phyloP scores from a whole-genome alignment of 1,140 invertebrate species.

The Formica exsecta region DNA sequence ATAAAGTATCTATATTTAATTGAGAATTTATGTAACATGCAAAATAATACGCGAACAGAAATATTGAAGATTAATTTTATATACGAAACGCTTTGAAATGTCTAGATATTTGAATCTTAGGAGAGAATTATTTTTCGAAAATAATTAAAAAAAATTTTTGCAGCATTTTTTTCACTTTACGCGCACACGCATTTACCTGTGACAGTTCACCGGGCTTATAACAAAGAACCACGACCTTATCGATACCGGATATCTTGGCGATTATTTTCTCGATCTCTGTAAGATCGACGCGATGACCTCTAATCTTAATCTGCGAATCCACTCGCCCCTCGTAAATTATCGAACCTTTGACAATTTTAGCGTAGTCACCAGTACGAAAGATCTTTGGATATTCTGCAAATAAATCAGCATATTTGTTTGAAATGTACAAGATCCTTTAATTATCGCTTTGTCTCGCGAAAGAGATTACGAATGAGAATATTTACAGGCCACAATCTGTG shows the following conservation, averaged over 20 bases:
- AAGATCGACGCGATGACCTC: conserved; percentile 94
- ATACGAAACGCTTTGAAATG: neutral
- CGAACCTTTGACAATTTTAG: conserved; percentile 90
- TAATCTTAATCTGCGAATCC: conserved; percentile 95
- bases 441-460: neutral
- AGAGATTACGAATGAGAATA: neutral
- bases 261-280: conserved; percentile 93
- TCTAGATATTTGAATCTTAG: neutral
- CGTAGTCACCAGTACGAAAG: conserved; percentile 95
- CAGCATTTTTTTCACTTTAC: neutral
- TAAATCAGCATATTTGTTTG: neutral
- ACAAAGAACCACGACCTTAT: conserved; percentile 91
- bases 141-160: too few species aligned
- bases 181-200: conserved; percentile 83
- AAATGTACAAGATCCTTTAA: neutral
- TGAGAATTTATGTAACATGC: neutral
- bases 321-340: conserved; percentile 93
- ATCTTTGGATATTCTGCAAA: conserved; percentile 88
- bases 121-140: too few species aligned
- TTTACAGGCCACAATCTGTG: neutral
- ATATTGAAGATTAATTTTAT: too few species aligned
- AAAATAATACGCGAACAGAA: too few species aligned
- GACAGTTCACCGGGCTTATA: conserved; percentile 91
- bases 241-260: conserved; percentile 86
- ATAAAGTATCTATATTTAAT: neutral